Conservation (phyloP, 2,113 vertebrate genomes). For the Osmerus mordax region DNA sequence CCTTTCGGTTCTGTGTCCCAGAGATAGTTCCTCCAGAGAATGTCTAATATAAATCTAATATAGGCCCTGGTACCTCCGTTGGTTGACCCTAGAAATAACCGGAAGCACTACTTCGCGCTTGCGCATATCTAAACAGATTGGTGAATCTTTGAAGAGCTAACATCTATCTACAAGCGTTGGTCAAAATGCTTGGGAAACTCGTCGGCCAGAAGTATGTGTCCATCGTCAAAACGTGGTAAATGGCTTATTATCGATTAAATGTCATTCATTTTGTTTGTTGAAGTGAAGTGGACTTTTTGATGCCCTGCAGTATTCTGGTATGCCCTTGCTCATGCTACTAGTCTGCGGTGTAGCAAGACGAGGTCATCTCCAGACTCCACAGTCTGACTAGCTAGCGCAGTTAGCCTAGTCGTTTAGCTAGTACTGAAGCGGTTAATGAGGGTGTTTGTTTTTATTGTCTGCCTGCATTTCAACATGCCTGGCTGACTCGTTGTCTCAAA, state of each 20-base stretch:
- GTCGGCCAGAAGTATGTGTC: constrained; percentile 75
- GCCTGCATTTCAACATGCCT: too few species aligned
- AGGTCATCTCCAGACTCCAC: too few species aligned
- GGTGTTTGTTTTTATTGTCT: too few species aligned
- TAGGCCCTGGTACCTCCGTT: too few species aligned
- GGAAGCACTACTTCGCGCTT: constrained; percentile 17
- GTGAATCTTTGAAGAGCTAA: constrained; percentile 13
- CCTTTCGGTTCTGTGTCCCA: too few species aligned
- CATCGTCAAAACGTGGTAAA: constrained; percentile 79
- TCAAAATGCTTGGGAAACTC: constrained; percentile 67
- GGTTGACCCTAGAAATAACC: background rate
- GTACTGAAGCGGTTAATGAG: too few species aligned
- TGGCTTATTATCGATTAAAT: background rate
- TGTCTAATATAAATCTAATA: too few species aligned
- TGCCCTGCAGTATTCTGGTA: background rate
- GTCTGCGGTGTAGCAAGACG: background rate
- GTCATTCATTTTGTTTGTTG: background rate
- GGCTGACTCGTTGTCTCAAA: too few species aligned
- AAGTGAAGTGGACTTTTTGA: background rate
- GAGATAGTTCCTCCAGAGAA: too few species aligned
- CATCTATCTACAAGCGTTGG: background rate
- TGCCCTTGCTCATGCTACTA: constrained; percentile 30
- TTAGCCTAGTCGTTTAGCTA: background rate
- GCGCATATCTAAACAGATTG: constrained; percentile 6
- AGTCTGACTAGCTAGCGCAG: too few species aligned